A percentile compares a stretch with the other conserved stretches of the same genome.
These are phyloP conservation scores for Chaenodraco wilsoni DNA, from an alignment of 2,797 vertebrate species.

Conservation along the genomic window DNA sequence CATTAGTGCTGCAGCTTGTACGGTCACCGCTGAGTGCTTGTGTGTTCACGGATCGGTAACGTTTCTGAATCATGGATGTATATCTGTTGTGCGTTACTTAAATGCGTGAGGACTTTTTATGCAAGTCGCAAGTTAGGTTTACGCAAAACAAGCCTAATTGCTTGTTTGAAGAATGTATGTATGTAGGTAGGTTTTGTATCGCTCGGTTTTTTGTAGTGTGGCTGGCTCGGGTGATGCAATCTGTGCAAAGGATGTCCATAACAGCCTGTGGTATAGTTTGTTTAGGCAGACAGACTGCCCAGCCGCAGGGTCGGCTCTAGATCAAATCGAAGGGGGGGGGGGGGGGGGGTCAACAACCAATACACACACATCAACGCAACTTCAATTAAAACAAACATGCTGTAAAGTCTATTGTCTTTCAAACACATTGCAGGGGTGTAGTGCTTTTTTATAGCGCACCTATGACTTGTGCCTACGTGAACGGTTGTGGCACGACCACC, in stretches of 20 bases:
- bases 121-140: not conserved
- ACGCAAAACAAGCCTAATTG: rapidly evolving
- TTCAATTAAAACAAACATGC: no score
- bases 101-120: not conserved
- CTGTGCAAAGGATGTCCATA: slow-evolving; percentile 47
- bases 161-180: not conserved
- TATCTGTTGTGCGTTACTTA: not conserved
- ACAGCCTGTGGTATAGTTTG: slow-evolving; percentile 17
- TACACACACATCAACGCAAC: no score
- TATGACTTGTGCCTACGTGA: no score
- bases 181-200: not conserved
- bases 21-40: not conserved
- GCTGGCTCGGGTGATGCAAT: slow-evolving; percentile 70
- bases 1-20: no score
- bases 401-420: no score
- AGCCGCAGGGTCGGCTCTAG: no score
- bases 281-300: slow-evolving; percentile 11
- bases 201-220: not conserved
- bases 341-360: no score
- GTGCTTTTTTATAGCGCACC: no score
- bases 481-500: no score
- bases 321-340: no score
- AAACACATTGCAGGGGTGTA: no score
- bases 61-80: no score
- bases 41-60: slow-evolving; percentile 21